These are phyloP conservation scores for Serranus cabrilla DNA, from an alignment of 2,797 vertebrate genomes.

Conservation along the genomic window DNA sequence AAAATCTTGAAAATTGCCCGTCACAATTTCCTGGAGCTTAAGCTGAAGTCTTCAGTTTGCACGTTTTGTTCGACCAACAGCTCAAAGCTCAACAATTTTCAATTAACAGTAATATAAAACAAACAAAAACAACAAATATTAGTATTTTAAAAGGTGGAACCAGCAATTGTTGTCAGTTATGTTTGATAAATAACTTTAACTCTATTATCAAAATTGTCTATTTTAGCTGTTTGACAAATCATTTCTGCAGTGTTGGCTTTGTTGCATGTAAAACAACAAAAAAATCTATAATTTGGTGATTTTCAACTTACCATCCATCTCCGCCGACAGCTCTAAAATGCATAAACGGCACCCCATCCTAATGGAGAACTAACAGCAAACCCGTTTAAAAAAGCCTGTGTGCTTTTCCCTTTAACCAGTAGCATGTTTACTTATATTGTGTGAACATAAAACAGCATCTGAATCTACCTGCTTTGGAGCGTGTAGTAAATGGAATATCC, in stretches of 20 bases:
- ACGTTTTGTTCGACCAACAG: not conserved
- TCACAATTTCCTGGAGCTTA: not conserved
- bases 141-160: not conserved
- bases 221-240: not conserved
- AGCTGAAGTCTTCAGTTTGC: not conserved
- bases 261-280: not conserved
- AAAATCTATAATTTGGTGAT: constrained; percentile 19
- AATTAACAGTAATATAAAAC: not conserved
- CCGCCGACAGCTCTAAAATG: constrained; percentile 17
- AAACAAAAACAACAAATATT: constrained; percentile 13
- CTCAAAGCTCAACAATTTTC: not conserved
- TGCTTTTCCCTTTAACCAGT: constrained; percentile 33
- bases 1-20: not conserved
- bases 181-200: not conserved
- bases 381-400: constrained; percentile 34
- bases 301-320: constrained; percentile 4
- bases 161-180: not conserved
- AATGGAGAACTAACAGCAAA: constrained; percentile 32
- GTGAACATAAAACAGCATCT: constrained; percentile 76
- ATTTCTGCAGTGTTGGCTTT: constrained; percentile 1
- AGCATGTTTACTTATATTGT: constrained; percentile 70
- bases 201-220: not conserved
- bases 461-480: constrained; percentile 75
- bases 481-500: constrained; percentile 82
- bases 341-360: constrained; percentile 13